These are phyloP conservation scores for Chrysotoxum bicinctum DNA, from an alignment of 2,888 invertebrate genomes.

Conservation along the genomic window DNA sequence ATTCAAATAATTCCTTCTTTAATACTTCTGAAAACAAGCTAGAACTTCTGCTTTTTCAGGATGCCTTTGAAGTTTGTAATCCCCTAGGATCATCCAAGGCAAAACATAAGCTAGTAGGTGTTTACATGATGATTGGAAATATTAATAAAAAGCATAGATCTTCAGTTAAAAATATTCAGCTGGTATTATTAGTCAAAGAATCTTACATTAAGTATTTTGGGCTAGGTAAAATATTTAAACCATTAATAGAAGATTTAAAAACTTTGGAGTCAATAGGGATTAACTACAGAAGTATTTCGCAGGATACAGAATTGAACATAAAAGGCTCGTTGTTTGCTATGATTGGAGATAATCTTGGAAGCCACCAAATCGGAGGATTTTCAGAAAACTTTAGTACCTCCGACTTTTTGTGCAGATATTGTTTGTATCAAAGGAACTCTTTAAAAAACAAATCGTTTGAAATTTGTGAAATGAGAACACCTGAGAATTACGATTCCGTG, in stretches of 20 bases:
- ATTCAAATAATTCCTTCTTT: conserved; percentile 21
- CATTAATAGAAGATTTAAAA: conserved; percentile 21
- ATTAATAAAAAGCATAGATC: conserved; percentile 7
- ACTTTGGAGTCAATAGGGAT: conserved; percentile 17
- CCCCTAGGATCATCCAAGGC: background rate
- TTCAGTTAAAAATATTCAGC: conserved; percentile 16
- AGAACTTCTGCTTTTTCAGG: conserved; percentile 24
- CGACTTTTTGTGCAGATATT: conserved; percentile 38
- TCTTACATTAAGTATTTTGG: conserved; percentile 14
- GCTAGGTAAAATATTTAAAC: conserved; percentile 15
- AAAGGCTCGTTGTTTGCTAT: background rate
- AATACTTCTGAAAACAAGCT: conserved; percentile 3
- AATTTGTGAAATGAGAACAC: background rate
- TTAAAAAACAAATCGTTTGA: background rate
- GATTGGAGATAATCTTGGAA: conserved; percentile 35
- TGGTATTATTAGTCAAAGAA: conserved; percentile 12
- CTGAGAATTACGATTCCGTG: conserved; percentile 6
- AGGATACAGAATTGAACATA: conserved; percentile 3
- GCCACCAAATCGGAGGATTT: conserved; percentile 44
- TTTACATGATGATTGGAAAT: conserved; percentile 26
- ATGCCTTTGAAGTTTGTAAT: conserved; percentile 29
- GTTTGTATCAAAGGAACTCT: conserved; percentile 14
- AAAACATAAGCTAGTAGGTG: conserved; percentile 18
- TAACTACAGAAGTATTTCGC: background rate
- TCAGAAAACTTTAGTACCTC: conserved; percentile 32